Base-by-base conservation (phyloP, 2,888 invertebrate genomes). In the Mechanitis mazaeus region DNA sequence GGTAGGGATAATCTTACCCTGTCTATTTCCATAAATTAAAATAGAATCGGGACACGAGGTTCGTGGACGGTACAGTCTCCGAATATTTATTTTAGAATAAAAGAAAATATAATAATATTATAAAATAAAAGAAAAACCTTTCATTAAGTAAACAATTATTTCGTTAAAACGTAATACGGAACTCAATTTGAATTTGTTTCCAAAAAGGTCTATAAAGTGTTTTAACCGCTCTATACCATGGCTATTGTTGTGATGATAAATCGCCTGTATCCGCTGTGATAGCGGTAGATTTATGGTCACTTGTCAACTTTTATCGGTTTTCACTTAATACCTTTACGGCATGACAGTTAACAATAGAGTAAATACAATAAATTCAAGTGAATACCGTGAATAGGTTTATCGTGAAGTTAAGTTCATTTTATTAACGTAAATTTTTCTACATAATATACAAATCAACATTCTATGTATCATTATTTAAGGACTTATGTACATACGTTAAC, bases 201-300 rank as follows among this genome's bases (percentile, higher is more conserved):
- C 50, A 31, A 7, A 31, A 31, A 50, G 28, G 28, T 50, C 31
- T 28, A 31, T 50, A 4, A 6, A 50, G 9, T 9, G 9, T 7
- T 31, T 47, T 28, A 47, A 20, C 47, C 47, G 47, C 50, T 61
- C 57, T 64, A 57, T 56, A 56, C 46, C 58, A 60, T 54, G 45
- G 45, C 59, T 59, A 61, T 64, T 64, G 66, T 66, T 61, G 50
- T 47, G 55, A 54, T 61, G 66, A 66, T 64, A 61, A 57, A 66
- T 66, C 61, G 64, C 61, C 57, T 61, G 61, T 64, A 53, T 66
- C 57, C 47, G 33, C 38, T 50, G 59, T 45, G 59, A 59, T 54
- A 56, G 56, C 42, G 11, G 20, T 59, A 46, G 56, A 63, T 63
- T 59, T 56, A 56, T 53, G 60, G 60, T 42, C n/a, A n/a, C 50